phyloP scores from a whole-genome alignment of 2,113 vertebrate species.

The Alexandromys fortis region DNA sequence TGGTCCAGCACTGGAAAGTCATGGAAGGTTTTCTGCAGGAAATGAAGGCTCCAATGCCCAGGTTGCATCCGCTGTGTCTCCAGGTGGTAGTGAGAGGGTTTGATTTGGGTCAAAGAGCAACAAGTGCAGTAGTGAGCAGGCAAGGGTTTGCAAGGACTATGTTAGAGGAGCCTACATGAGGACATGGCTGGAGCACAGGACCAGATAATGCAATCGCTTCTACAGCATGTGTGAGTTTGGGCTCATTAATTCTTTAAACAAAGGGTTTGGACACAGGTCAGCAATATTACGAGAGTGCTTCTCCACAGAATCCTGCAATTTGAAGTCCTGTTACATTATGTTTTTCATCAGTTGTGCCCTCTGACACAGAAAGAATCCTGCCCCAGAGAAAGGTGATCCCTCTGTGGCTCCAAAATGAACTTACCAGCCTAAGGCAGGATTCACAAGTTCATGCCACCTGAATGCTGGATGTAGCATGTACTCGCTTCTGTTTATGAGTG shows the following conservation, averaged over 20 bases:
- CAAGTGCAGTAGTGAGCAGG: neutral
- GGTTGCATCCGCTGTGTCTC: neutral
- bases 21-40: neutral
- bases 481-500: neutral
- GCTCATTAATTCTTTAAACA: neutral
- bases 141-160: neutral
- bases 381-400: neutral
- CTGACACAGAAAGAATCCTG: neutral
- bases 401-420: neutral
- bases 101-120: neutral
- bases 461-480: neutral
- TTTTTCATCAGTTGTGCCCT: neutral
- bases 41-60: neutral
- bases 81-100: neutral
- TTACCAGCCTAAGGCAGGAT: neutral
- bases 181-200: too few relatives aligned
- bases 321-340: neutral
- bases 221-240: neutral
- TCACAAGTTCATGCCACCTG: neutral
- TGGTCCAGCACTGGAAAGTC: neutral
- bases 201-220: neutral
- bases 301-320: neutral
- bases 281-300: neutral
- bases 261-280: neutral
- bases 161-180: rapidly evolving